Evolutionary conservation across 2,888 invertebrate species (phyloP).

Genomic region (Trypoxylon attenuatum): DNA sequence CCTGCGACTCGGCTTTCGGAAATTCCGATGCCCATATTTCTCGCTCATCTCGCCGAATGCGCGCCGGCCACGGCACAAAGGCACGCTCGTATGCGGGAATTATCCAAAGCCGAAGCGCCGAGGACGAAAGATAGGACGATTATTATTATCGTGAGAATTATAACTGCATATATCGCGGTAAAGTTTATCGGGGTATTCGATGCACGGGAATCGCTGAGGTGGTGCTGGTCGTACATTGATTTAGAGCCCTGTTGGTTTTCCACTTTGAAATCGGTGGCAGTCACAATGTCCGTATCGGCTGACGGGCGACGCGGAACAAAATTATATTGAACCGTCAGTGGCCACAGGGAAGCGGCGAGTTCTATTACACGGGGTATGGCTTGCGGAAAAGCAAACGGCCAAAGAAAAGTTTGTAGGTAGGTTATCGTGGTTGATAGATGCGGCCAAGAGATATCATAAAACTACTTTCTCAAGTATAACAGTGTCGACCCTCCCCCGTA

Average conservation of each 20-base stretch:
- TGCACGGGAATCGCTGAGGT: too few species aligned
- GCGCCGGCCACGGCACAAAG: too few species aligned
- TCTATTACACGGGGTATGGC: neutral
- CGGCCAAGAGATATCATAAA: slow-evolving; percentile 63
- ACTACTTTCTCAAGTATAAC: slow-evolving; percentile 62
- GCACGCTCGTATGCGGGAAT: too few species aligned
- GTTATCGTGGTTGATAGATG: slow-evolving; percentile 60
- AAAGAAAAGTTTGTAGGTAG: slow-evolving; percentile 55
- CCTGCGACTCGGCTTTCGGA: slow-evolving; percentile 40
- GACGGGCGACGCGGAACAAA: slow-evolving; percentile 17
- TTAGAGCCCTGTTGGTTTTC: slow-evolving; percentile 31
- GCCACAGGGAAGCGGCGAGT: slow-evolving; percentile 18
- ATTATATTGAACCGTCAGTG: slow-evolving; percentile 32
- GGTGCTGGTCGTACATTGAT: too few species aligned
- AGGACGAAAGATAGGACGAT: too few species aligned
- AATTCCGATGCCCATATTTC: slow-evolving; percentile 40
- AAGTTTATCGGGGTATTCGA: slow-evolving; percentile 24
- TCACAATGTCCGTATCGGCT: slow-evolving; percentile 40
- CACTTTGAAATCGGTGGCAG: slow-evolving; percentile 25
- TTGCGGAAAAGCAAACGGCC: slow-evolving; percentile 37
- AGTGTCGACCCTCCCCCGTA: slow-evolving; percentile 31
- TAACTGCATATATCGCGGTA: slow-evolving; percentile 27
- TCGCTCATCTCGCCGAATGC: neutral
- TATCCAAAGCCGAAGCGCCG: too few species aligned
- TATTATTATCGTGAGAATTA: too few species aligned